Conservation (phyloP, 92 coral and sea anemone species). For the Porites lobata region DNA sequence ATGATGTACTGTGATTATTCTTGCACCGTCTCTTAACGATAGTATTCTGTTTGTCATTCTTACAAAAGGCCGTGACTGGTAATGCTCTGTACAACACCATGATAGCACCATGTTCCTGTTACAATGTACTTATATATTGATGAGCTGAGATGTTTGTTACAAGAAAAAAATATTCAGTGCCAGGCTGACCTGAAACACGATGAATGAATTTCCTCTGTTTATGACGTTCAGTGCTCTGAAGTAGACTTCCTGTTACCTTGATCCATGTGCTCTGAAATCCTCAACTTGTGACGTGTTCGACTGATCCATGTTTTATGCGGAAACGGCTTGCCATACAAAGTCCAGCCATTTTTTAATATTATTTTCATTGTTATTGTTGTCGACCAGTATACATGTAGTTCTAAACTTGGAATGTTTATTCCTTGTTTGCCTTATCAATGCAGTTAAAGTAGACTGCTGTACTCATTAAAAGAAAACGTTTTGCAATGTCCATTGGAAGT, state of each 20-base stretch:
- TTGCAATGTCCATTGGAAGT: slow-evolving; percentile 44
- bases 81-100: slow-evolving; percentile 39
- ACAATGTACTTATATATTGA: slow-evolving; percentile 5
- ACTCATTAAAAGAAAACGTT: slow-evolving; percentile 42
- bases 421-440: not conserved
- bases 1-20: not conserved
- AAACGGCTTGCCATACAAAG: slow-evolving; percentile 23
- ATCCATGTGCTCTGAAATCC: slow-evolving; percentile 29
- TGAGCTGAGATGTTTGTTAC: slow-evolving; percentile 36
- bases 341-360: not conserved
- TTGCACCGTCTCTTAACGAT: slow-evolving; percentile 15
- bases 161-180: slow-evolving; percentile 32
- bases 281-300: slow-evolving; percentile 34
- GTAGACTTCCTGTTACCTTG: slow-evolving; percentile 14
- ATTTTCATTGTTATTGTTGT: not conserved
- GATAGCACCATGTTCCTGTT: slow-evolving; percentile 45
- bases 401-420: slow-evolving; percentile 3
- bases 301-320: slow-evolving; percentile 27
- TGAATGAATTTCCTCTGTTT: slow-evolving; percentile 21
- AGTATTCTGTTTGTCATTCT: slow-evolving; percentile 51
- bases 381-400: not conserved
- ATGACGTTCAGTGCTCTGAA: slow-evolving; percentile 30
- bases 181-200: slow-evolving; percentile 23
- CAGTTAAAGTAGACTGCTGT: slow-evolving; percentile 8
- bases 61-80: slow-evolving; percentile 51